Conservation (phyloP, 2,113 vertebrate genomes). For the Phalacrocorax carbo region DNA sequence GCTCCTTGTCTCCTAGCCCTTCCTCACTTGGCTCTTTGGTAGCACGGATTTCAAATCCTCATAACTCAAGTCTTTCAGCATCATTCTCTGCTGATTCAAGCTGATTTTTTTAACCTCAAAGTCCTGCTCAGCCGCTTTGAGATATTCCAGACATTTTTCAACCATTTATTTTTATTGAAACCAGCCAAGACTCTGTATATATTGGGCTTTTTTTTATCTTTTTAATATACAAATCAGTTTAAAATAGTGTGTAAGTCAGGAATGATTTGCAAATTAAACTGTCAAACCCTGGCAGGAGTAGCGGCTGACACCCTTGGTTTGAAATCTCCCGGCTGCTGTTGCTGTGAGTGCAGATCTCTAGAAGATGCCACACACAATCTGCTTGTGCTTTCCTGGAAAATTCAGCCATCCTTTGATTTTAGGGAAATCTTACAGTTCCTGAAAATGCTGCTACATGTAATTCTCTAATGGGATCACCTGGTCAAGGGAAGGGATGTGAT, state of each 20-base stretch:
- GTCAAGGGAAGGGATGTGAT: not conserved
- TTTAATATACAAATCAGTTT: conserved; percentile 58
- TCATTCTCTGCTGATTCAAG: conserved; percentile 49
- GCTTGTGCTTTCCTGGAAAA: not conserved
- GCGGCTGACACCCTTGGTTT: not conserved
- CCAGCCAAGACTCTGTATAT: conserved; percentile 62
- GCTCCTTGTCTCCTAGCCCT: not conserved
- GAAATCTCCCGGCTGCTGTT: conserved; percentile 5
- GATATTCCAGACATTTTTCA: conserved; percentile 65
- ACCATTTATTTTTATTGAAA: conserved; percentile 62
- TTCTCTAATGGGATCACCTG: not conserved
- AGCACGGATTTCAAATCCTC: conserved; percentile 15
- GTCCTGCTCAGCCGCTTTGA: not conserved
- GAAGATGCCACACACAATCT: conserved; percentile 6
- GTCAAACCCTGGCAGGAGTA: conserved; percentile 28
- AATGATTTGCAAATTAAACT: conserved; percentile 66
- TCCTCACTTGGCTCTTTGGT: conserved; percentile 7
- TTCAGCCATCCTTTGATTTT: not conserved
- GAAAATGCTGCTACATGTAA: not conserved
- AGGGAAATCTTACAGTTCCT: not conserved
- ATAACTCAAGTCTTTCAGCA: conserved; percentile 46
- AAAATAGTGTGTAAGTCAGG: conserved; percentile 61
- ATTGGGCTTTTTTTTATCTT: not conserved
- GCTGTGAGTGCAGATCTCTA: not conserved
- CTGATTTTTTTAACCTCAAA: conserved; percentile 38